Base-by-base conservation (phyloP, 2,113 vertebrate genomes). In the Antechinus flavipes region DNA sequence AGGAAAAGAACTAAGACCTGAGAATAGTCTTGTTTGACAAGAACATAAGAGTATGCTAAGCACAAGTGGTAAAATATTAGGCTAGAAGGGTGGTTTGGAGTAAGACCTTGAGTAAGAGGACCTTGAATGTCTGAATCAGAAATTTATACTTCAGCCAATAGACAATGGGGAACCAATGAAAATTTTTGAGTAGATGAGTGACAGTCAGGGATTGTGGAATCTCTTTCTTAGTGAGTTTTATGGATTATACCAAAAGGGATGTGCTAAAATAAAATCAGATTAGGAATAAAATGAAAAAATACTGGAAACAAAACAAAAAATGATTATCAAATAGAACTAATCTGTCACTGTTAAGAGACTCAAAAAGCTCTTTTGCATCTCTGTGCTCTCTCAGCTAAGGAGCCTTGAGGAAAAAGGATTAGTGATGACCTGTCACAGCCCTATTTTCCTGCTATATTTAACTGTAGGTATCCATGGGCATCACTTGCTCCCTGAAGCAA, bases 361-460 rank as follows among this genome's bases (percentile, higher is more conserved):
- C 35, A 0, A 0, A 47, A 0, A 0, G n/a, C 49, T 90, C 46
- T 52, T 47, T 90, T 50, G 8, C 61, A 24, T 42, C 84, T 93
- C 23, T 35, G 19, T 8, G 9, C 42, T 53, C 49, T 89, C 90
- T 46, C 54, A 47, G 54, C 97, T 93, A 84, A 94, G 93, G 90
- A 91, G 25, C 42, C 95, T 61, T 68, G 92, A 49, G 94, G 91
- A 49, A 94, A 92, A 96, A 96, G 90, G 93, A 91, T 97, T 98
- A 98, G 96, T 0, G 55, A 94, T 98, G 98, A 98, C 97, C 97
- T 96, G 92, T 94, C 52, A 0, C 92, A 89, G 94, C 94, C 92
- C 96, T 96, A 93, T 96, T 98, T 76, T 98, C 98, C 98, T 16
- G 96, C 95, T 97, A 89, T 93, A 91, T 97, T 98, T 98, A 98